phyloP scores from a whole-genome alignment of 2,113 vertebrate species.

The Indri indri region DNA sequence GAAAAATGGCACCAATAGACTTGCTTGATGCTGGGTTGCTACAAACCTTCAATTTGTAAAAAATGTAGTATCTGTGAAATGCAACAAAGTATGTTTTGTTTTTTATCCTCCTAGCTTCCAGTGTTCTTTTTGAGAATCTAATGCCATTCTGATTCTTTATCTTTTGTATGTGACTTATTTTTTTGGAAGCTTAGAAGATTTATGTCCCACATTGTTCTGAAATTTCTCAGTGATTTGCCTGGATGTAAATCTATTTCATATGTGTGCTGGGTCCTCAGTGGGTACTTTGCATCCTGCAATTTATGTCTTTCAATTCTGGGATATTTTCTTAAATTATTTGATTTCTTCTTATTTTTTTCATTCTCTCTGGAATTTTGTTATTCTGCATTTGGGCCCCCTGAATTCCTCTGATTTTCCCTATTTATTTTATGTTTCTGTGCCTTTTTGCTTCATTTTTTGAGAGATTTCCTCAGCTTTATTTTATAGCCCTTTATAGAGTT shows the following conservation, averaged over 20 bases:
- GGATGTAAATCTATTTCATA: neutral
- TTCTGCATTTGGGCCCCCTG: neutral
- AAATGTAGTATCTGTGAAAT: neutral
- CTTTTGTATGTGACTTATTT: neutral
- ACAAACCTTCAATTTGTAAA: neutral
- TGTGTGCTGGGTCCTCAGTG: neutral
- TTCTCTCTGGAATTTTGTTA: neutral
- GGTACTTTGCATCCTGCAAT: neutral
- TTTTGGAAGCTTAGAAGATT: neutral
- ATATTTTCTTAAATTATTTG: neutral
- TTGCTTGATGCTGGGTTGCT: neutral
- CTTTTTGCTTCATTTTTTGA: neutral
- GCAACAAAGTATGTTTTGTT: neutral
- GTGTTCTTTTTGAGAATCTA: neutral
- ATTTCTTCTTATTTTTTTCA: neutral
- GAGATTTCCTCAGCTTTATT: neutral
- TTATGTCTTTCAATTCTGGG: neutral
- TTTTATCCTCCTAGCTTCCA: neutral
- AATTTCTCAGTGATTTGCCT: neutral
- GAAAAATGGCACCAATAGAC: neutral
- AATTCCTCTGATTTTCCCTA: neutral
- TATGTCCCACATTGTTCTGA: neutral
- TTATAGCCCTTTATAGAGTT: neutral
- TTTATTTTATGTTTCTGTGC: neutral
- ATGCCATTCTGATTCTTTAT: neutral